These are phyloP conservation scores for Streblospio benedicti DNA, from an alignment of 1,140 invertebrate genomes.

Conservation along the genomic window DNA sequence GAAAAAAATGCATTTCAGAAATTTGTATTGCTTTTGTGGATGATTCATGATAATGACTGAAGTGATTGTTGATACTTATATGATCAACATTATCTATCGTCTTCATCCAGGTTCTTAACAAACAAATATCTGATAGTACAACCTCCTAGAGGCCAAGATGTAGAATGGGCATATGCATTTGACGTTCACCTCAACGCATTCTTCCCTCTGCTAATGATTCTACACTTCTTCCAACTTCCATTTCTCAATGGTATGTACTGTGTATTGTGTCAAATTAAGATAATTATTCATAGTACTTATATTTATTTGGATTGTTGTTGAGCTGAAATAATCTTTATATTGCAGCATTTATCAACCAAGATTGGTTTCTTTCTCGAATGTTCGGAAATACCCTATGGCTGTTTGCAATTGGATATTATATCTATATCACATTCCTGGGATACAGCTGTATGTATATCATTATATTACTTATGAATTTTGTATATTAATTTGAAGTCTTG, in stretches of 20 bases:
- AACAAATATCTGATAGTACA: constrained; percentile 71
- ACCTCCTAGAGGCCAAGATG: constrained; percentile 59
- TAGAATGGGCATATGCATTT: constrained; percentile 98
- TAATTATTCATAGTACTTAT: not conserved
- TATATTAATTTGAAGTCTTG: too few species aligned
- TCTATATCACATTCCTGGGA: constrained; percentile 96
- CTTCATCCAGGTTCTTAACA: constrained; percentile 63
- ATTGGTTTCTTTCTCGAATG: constrained; percentile 62
- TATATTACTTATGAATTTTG: not conserved
- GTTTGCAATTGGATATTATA: constrained; percentile 80
- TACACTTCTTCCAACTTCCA: constrained; percentile 86
- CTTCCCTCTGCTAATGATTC: constrained; percentile 85
- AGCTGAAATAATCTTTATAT: too few species aligned
- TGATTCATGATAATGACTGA: not conserved
- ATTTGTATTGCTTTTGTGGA: not conserved
- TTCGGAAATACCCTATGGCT: constrained; percentile 93
- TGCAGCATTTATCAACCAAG: constrained; percentile 66
- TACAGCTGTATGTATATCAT: constrained; percentile 73
- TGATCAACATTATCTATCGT: not conserved
- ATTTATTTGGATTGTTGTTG: too few species aligned
- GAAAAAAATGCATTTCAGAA: too few species aligned
- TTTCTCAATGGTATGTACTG: constrained; percentile 70
- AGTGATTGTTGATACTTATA: not conserved
- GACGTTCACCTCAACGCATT: constrained; percentile 98
- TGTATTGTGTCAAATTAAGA: too few species aligned